Evolutionary conservation across 2,113 vertebrate genomes (phyloP), one percentile per base, ranked within the genome.

Genomic region (Eptesicus fuscus): DNA sequence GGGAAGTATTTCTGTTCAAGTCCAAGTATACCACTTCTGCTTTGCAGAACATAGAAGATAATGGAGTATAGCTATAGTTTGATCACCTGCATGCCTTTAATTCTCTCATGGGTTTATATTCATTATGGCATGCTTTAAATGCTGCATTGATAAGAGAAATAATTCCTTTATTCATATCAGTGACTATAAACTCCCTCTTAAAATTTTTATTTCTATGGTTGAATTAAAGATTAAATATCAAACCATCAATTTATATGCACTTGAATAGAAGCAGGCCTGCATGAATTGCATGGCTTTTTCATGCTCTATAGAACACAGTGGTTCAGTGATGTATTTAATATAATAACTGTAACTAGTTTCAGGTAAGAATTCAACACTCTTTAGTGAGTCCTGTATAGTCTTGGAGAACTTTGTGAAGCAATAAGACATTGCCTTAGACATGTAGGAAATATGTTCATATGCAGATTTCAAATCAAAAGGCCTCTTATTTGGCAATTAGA

Each of bases 251-350:
- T 89, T 2, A 11, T 61, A 18, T 47, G 42, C 1, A 82, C 63
- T 83, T 10, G 11, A 49, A 2, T 42, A 1, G n/a, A 87, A 61
- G 17, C 16, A 87, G 7, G 4, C 18, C 9, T 88, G 35, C 4
- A 47, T 40, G 17, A 30, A 76, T 42, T 84, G 0, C 7, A 35
- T 63, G 9, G 2, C 11, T 59, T 92, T 59, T 93, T 82, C 51
- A 77, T 90, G 91, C 16, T 18, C 13, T 69, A 18, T 22, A 69
- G 30, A 77, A 61, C 2, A 32, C 16, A 42, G 6, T 37, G 16
- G 71, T 90, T 90, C 40, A 90, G 18, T 93, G 30, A 93, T 87
- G 73, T 53, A 59, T 79, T 89, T 82, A 89, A 25, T 51, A 35
- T 84, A 18, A 80, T 63, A 83, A 47, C 37, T 67, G 30, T 74